Base-by-base conservation (phyloP, 2,888 invertebrate genomes). In the Scelioninae gen. 1 region DNA sequence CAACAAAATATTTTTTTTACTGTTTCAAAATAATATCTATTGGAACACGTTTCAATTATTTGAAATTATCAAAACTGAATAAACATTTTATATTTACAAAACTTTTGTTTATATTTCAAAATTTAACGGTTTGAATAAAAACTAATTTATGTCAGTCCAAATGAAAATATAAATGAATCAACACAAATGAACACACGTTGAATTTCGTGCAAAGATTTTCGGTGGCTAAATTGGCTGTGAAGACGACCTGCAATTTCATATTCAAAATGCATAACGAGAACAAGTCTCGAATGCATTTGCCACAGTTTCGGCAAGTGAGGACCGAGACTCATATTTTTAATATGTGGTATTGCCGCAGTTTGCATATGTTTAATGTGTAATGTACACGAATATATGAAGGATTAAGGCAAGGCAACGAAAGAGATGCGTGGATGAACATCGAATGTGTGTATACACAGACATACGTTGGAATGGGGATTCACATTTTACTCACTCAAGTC, bases 401-500 rank as follows among this genome's bases (percentile, higher is more conserved):
- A 60, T 68, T 68, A 53, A 62, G 60, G 53, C 49, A 56, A 15
- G 6, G 34, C 62, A 47, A 60, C 76, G 76, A 58, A 66, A 66
- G 82, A 68, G 74, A 77, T 74, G 72, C 82, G 82, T 68, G 77
- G 62, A 72, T 77, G 68, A 77, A 60, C 75, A 60, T 56, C 65
- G 66, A 55, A 55, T 23, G 55, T 63, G 62, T 62, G 16, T 47
- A 63, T 38, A 56, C 45, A 55, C 63, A 58, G 63, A 68, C 56
- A 38, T 40, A 43, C 47, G 10, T 15, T 43, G 69, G 65, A 58
- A 63, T 58, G 56, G 77, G 72, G 72, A 63, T 68, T 63, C 68
- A 43, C 72, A 68, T 77, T 82, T 82, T 77, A 77, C 77, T 81
- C 66, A 43, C 43, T 29, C 65, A 31, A 43, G 45, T 45, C 58